Conservation (phyloP, 1,140 invertebrate genomes). For the Microplitis demolitor region DNA sequence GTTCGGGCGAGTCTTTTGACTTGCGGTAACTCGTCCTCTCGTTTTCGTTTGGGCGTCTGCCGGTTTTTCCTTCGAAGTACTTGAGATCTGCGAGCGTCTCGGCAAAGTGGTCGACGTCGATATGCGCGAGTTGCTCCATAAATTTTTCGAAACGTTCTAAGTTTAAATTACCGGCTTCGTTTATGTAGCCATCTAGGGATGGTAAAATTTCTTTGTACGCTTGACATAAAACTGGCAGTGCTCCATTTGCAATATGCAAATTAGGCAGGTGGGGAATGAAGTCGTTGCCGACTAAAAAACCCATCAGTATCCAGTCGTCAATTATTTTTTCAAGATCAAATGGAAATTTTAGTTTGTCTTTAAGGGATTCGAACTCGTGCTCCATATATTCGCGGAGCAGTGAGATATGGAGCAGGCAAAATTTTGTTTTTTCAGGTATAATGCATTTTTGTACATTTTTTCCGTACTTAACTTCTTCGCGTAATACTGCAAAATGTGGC, state of each 20-base stretch:
- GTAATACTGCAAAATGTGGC: slow-evolving; percentile 87
- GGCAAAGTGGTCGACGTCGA: slow-evolving; percentile 85
- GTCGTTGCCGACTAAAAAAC: slow-evolving; percentile 96
- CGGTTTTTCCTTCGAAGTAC: slow-evolving; percentile 81
- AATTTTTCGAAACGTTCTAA: slow-evolving; percentile 86
- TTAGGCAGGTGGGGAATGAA: slow-evolving; percentile 95
- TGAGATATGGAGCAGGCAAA: slow-evolving; percentile 90
- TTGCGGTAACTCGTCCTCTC: slow-evolving; percentile 44
- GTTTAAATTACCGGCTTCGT: slow-evolving; percentile 86
- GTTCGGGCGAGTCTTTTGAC: slow-evolving; percentile 27
- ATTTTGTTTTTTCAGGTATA: slow-evolving; percentile 86
- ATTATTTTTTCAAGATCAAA: slow-evolving; percentile 84
- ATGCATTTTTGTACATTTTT: slow-evolving; percentile 64
- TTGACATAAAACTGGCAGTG: slow-evolving; percentile 83
- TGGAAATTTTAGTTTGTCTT: slow-evolving; percentile 67
- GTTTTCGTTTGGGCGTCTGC: slow-evolving; percentile 55
- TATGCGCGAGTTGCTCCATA: slow-evolving; percentile 75
- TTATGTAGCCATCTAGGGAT: slow-evolving; percentile 90
- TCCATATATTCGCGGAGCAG: slow-evolving; percentile 92
- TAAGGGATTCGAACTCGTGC: slow-evolving; percentile 84
- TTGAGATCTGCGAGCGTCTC: slow-evolving; percentile 85
- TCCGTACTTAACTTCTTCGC: slow-evolving; percentile 88
- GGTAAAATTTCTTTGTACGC: slow-evolving; percentile 89
- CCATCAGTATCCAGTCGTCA: slow-evolving; percentile 87
- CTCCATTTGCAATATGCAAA: slow-evolving; percentile 90